Percentiles rank a stretch among this genome's conserved stretches.
phyloP scores from a whole-genome alignment of 1,140 invertebrate genomes.

The Tetramorium parvispinum region DNA sequence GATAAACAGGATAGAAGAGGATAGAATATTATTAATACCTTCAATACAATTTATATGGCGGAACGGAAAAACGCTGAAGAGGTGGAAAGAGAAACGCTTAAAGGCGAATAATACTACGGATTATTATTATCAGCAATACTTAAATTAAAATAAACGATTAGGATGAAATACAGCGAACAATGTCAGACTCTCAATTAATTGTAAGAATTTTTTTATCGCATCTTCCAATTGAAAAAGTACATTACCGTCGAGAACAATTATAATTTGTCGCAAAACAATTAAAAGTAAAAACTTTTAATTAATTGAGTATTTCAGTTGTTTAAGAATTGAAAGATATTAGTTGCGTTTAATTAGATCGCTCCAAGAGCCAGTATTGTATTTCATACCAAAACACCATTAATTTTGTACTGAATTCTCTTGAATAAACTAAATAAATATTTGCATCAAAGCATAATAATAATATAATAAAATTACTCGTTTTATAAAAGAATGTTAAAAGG shows the following conservation, averaged over 20 bases:
- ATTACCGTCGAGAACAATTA: not conserved
- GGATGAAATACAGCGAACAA: not conserved
- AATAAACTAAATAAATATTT: no score
- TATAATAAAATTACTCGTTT: no score
- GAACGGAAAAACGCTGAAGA: conserved; percentile 69
- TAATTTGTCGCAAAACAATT: not conserved
- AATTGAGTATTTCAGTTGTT: not conserved
- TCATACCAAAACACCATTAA: no score
- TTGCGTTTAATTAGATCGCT: not conserved
- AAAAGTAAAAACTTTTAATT: not conserved
- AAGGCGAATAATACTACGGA: not conserved
- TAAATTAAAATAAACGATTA: not conserved
- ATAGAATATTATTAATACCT: not conserved
- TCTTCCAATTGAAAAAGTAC: not conserved
- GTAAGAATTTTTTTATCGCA: not conserved
- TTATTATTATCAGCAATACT: not conserved
- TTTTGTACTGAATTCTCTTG: no score
- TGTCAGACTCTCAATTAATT: not conserved
- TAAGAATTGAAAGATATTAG: not conserved
- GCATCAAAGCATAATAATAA: no score
- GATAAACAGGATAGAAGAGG: not conserved
- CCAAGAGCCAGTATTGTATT: no score
- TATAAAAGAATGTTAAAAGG: no score
- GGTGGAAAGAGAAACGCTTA: not conserved
- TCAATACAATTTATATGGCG: conserved; percentile 58